Base-by-base conservation (phyloP, 2,797 vertebrate genomes). In the Anguilla obscura region DNA sequence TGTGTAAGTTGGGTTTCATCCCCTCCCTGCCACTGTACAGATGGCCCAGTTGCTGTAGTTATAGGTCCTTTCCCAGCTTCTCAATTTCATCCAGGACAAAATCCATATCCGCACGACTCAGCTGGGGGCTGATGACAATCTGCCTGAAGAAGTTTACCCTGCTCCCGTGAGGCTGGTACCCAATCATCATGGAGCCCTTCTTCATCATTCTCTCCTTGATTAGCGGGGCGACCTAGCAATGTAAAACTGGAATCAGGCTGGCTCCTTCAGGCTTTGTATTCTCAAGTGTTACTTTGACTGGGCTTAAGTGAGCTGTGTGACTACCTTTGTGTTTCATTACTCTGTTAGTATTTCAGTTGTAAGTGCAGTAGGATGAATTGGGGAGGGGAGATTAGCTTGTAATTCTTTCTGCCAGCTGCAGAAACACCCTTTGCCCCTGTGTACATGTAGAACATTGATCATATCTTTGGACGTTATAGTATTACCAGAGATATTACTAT, bases 201-300 rank as follows among this genome's bases (percentile, higher is more conserved):
- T 96, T 97, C 96, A 97, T 96, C 97, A 97, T 97, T 27, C 94
- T 95, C 92, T 97, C 97, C 90, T 98, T 98, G 87, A 98, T 93
- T 89, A 92, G 5, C 0, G 97, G 97, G n/a, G 97, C 97, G 90
- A 97, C 96, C 97, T 97, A 63, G 82, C 71, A 82, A 60, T 66
- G n/a, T 66, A 66, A 63, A 63, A 63, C 58, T 71, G 66, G n/a
- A 30, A 71, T 30, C 1, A 30, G 66, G 27, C 66, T 27, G 7
- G 58, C 16, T 63, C 58, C 21, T 18, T 21, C 58, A 18, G 21
- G 58, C 14, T 63, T 63, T 63, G 18, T 18, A 14, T 58, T 58
- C 40, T 45, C 40, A 45, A 45, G 40, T 45, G 40, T 58, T 58
- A 3, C 10, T 18, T 16, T 58, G 56, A 45, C 40, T 45, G 40